A percentile compares a stretch with the other conserved stretches of the same genome.
Conservation (phyloP, 2,797 vertebrate genomes). For the Pipistrellus kuhlii region DNA sequence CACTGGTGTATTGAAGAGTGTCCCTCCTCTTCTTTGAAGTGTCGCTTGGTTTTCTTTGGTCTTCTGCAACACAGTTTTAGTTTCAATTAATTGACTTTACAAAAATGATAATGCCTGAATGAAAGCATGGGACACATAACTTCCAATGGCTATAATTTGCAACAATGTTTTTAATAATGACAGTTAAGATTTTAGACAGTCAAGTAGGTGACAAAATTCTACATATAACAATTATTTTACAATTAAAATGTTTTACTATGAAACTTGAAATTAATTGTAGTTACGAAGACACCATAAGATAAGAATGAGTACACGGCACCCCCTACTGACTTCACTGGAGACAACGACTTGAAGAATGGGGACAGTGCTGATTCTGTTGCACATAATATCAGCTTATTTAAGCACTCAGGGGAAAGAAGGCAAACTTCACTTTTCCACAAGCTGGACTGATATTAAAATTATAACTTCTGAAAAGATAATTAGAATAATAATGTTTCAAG, state of each 20-base stretch:
- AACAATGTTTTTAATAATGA: neutral
- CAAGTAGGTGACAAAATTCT: neutral
- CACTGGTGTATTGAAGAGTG: too few relatives aligned
- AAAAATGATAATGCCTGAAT: neutral
- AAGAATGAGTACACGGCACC: neutral
- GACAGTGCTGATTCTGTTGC: neutral
- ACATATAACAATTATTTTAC: neutral
- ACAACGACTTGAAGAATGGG: neutral
- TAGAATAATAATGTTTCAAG: constrained; percentile 7
- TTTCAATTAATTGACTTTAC: neutral
- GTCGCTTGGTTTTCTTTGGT: too few relatives aligned
- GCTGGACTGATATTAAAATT: neutral
- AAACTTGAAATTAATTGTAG: neutral
- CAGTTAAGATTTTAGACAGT: neutral
- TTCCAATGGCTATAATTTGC: neutral
- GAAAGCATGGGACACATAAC: neutral
- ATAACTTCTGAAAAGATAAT: constrained; percentile 37
- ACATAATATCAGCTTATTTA: constrained; percentile 24
- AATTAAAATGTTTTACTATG: neutral
- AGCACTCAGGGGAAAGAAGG: neutral
- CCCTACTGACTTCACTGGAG: neutral
- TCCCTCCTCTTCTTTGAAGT: too few relatives aligned
- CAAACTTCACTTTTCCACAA: neutral
- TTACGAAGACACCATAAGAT: neutral
- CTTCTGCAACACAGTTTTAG: neutral